Base-by-base conservation (phyloP, 2,888 invertebrate genomes). In the Eristalinus aeneus region DNA sequence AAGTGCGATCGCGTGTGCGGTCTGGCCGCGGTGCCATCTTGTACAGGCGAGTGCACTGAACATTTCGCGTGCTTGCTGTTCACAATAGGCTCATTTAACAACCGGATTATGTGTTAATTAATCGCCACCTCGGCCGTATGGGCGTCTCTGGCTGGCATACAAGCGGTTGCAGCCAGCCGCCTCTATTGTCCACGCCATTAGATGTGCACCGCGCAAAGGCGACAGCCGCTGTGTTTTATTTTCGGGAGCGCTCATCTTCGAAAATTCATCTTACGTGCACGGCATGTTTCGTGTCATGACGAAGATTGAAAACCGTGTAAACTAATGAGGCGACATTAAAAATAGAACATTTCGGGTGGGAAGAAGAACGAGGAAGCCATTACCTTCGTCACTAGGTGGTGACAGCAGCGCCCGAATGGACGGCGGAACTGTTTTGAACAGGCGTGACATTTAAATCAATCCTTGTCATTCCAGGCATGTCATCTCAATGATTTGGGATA, bases 221-320 rank as follows among this genome's bases (percentile, higher is more conserved):
- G 46, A 6, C 8, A 16, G 16, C 16, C 16, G 16, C 23, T 12
- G 53, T 10, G 22, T 11, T 23, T 34, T 79, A 75, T 79, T 75
- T 84, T 79, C 68, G 71, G 63, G 22, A 60, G 36, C 34, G 67
- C 39, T 39, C 27, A 53, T 27, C 46, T 58, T 76, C 67, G 46
- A 10, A 23, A 20, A 63, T 72, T 65, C 61, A 20, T 23, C 10
- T 72, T 71, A 74, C 64, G 71, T 61, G 69, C 69, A 72, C 20
- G 20, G 0, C 54, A 63, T 10, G 54, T 16, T 67, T 56, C 46
- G 46, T 46, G 46, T 16, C 46, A 39, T 27, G 56, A 23, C 36
- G n/a, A 67, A 71, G 23, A 23, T 67, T 46, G 12, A 75, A 75
- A 80, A 68, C 67, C 76, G 64, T 76, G 80, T 72, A 72, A 60